phyloP scores from a whole-genome alignment of 1,140 invertebrate genomes.

The Brevipalpus yothersi region DNA sequence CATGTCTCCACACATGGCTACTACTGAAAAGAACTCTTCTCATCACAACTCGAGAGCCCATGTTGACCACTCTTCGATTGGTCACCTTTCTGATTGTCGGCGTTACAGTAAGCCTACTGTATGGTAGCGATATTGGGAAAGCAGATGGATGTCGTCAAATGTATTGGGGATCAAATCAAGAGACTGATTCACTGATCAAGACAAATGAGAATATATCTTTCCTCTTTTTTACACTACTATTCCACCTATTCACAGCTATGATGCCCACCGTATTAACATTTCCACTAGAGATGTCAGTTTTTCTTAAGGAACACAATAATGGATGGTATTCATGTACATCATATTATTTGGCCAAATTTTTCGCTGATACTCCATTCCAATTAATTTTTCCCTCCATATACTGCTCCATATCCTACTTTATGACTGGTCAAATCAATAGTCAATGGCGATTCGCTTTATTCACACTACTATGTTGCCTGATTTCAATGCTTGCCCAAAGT shows the following conservation, averaged over 20 bases:
- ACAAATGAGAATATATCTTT: slow-evolving; percentile 45
- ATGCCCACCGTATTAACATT: slow-evolving; percentile 90
- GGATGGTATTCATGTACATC: slow-evolving; percentile 93
- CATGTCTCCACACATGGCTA: neutral
- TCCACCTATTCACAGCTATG: slow-evolving; percentile 85
- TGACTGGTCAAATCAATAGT: slow-evolving; percentile 44
- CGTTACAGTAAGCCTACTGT: neutral
- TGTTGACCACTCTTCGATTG: slow-evolving; percentile 1
- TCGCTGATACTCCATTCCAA: slow-evolving; percentile 69
- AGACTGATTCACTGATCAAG: neutral
- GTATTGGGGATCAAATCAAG: neutral
- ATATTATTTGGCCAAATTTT: slow-evolving; percentile 80
- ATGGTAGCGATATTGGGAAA: slow-evolving; percentile 2
- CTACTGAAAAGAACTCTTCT: neutral
- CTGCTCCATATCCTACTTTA: neutral
- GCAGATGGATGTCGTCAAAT: slow-evolving; percentile 1
- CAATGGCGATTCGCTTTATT: slow-evolving; percentile 14
- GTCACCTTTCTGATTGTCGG: slow-evolving; percentile 16
- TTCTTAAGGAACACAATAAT: slow-evolving; percentile 73
- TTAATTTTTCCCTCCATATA: neutral
- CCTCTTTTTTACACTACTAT: slow-evolving; percentile 79
- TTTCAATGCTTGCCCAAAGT: slow-evolving; percentile 70
- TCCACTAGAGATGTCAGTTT: slow-evolving; percentile 33
- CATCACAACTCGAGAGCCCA: neutral
- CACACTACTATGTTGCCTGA: slow-evolving; percentile 62